Evolutionary conservation across 2,797 vertebrate species (phyloP).

Genomic region (Lacerta viridis): DNA sequence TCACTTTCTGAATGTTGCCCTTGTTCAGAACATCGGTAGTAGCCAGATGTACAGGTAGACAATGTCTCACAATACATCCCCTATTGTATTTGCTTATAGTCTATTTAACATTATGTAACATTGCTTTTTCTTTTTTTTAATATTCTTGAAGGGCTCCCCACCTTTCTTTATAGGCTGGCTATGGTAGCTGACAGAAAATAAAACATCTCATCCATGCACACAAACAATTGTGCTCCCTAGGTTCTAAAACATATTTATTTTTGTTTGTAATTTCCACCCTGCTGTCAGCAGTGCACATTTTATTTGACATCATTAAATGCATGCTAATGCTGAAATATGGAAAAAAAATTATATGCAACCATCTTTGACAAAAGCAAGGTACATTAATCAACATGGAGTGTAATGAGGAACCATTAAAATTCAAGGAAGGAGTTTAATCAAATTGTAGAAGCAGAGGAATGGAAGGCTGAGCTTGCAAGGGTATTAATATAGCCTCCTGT

Average conservation of each 20-base stretch:
- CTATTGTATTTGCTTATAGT: neutral
- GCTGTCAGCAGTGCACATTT: rapidly evolving
- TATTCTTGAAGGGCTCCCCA: neutral
- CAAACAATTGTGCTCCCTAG: no score
- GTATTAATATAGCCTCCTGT: neutral
- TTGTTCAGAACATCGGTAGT: neutral
- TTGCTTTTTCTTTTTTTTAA: neutral
- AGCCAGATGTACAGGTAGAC: neutral
- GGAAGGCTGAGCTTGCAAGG: neutral
- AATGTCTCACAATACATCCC: neutral
- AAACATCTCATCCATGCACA: neutral
- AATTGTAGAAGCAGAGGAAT: neutral
- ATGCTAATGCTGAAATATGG: neutral
- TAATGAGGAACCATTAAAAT: neutral
- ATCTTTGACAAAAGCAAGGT: neutral
- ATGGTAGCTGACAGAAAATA: neutral
- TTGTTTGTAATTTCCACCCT: neutral
- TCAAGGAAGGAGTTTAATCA: neutral
- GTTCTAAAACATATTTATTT: neutral
- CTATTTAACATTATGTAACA: neutral
- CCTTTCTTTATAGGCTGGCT: neutral
- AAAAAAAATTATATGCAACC: neutral
- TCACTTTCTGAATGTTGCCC: neutral
- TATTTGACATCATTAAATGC: neutral
- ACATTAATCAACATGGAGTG: neutral